Base-by-base conservation (phyloP, 2,888 invertebrate genomes). In the Dorcus hopei region DNA sequence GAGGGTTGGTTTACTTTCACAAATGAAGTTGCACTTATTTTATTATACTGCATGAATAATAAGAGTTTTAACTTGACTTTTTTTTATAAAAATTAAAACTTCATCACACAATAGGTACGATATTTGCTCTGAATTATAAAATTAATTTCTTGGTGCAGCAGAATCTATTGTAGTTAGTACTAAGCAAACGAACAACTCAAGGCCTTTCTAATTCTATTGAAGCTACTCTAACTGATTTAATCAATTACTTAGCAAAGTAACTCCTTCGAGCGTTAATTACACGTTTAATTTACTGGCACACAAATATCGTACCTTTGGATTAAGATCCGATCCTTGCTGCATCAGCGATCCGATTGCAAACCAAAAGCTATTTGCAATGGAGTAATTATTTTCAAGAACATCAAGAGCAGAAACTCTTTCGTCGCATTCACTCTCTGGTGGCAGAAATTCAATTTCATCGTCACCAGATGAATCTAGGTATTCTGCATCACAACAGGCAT, bases 261-360 rank as follows among this genome's bases (percentile, higher is more conserved):
- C 19, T 38, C 11, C 19, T 16, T 38, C 23, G 26, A 26, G 26
- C 26, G 5, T 33, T 33, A 33, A 33, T 33, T 33, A 33, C 26
- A 4, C 6, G 26, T 6, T 33, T 33, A 33, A 33, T 33, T 33
- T 33, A 33, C 7, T 33, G 26, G 26, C 6, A 9, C 11, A 58
- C 60, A 57, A 52, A 57, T 52, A 52, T 52, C 52, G 52, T 72
- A 87, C 87, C 84, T 85, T 91, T 3, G 93, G 93, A 76, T 90
- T 89, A 54, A 90, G 79, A 71, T 89, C 89, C 45, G 88, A 88
- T 65, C 91, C 90, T 77, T 93, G 92, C 71, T 92, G 92, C 88
- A 94, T 91, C 51, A 94, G 81, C 0, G 92, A 92, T n/a, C 92
- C 93, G 54, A 92, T 90, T 23, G 91, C 89, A 77, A 93, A 93